These are phyloP conservation scores for Sarcophaga peregrina DNA, from an alignment of 1,140 invertebrate species.

Conservation along the genomic window DNA sequence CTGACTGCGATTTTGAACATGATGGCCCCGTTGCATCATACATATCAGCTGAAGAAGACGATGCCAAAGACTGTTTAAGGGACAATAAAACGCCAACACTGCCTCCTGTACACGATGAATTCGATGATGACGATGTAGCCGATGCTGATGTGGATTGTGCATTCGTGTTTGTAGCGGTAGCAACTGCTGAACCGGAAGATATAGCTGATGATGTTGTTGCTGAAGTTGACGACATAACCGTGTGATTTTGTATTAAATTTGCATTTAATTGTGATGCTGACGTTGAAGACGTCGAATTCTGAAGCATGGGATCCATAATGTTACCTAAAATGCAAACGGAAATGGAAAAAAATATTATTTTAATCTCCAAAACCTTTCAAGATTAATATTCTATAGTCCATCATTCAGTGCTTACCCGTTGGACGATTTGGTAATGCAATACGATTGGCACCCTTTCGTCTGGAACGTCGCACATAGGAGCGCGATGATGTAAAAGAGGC, in stretches of 20 bases:
- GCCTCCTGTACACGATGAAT: constrained; percentile 18
- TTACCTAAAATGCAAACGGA: constrained; percentile 50
- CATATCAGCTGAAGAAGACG: constrained; percentile 36
- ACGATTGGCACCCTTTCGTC: constrained; percentile 85
- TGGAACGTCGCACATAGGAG: constrained; percentile 82
- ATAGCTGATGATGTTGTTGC: background rate
- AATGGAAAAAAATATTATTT: background rate
- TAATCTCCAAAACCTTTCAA: background rate
- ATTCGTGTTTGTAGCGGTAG: constrained; percentile 9
- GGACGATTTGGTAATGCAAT: constrained; percentile 84
- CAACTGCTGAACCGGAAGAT: background rate
- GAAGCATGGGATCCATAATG: constrained; percentile 66
- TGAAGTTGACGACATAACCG: constrained; percentile 65
- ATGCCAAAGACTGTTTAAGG: constrained; percentile 24
- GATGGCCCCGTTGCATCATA: constrained; percentile 38
- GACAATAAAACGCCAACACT: background rate
- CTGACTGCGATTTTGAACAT: constrained; percentile 32
- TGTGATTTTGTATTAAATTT: constrained; percentile 40
- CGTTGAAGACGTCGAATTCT: constrained; percentile 71
- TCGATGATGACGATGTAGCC: constrained; percentile 17
- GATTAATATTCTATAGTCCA: background rate
- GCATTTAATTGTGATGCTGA: constrained; percentile 46
- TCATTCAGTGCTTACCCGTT: constrained; percentile 70
- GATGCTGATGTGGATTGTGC: constrained; percentile 34
- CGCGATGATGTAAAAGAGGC: constrained; percentile 88